Conservation (phyloP, 2,797 vertebrate genomes). For the Periophthalmus magnuspinnatus region DNA sequence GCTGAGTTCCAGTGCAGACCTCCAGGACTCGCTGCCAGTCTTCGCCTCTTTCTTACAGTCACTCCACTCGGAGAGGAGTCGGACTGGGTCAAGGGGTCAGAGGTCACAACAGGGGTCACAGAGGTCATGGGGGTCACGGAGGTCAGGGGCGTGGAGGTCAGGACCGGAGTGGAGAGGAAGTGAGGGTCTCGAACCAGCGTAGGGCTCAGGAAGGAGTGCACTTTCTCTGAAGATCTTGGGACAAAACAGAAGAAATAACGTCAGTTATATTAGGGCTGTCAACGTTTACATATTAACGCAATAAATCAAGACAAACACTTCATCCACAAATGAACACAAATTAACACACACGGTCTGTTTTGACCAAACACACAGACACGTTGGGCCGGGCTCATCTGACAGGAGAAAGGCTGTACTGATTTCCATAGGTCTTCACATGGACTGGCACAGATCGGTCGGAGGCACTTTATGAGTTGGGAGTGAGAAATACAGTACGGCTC, state of each 20-base stretch:
- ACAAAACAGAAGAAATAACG: not conserved
- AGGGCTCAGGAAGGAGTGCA: conserved; percentile 46
- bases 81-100: not conserved
- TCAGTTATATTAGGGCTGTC: too few species aligned
- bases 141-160: conserved; percentile 41
- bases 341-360: too few species aligned
- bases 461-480: too few species aligned
- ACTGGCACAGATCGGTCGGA: too few species aligned
- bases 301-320: too few species aligned
- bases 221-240: conserved; percentile 59
- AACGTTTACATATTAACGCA: too few species aligned
- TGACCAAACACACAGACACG: too few species aligned
- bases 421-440: too few species aligned
- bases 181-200: conserved; percentile 48
- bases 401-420: too few species aligned
- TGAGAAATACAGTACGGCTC: too few species aligned
- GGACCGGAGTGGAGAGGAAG: conserved; percentile 44
- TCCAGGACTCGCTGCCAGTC: conserved; percentile 76
- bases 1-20: conserved; percentile 78
- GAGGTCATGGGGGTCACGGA: conserved; percentile 50
- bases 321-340: too few species aligned
- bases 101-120: not conserved
- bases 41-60: conserved; percentile 72
- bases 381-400: too few species aligned
- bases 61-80: conserved; percentile 39